A percentile compares a stretch with the other conserved stretches of the same genome.
Evolutionary conservation across 2,113 vertebrate species (phyloP).

Genomic region (human (Homo sapiens)): GRCh38 chr3:181752501-181753000

Average conservation of each 20-base stretch:
- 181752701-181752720: constrained; percentile 82
- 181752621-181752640: constrained; percentile 90
- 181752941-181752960: neutral
- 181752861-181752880: neutral
- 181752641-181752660: constrained; percentile 88
- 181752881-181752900: neutral
- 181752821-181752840: neutral
- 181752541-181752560: constrained; percentile 89
- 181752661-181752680: constrained; percentile 86
- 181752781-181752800: constrained; percentile 50
- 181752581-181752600: constrained; percentile 68
- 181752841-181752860: neutral
- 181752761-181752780: constrained; percentile 77
- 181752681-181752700: constrained; percentile 85
- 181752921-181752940: neutral
- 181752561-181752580: constrained; percentile 89
- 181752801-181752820: constrained; percentile 12
- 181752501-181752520: constrained; percentile 90
- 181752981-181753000: constrained; percentile 28
- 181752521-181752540: constrained; percentile 91
- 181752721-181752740: constrained; percentile 68
- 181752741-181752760: constrained; percentile 77
- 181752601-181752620: constrained; percentile 88
- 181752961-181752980: neutral
- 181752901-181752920: neutral